Percentiles rank a stretch among this genome's conserved stretches.
These are phyloP conservation scores for Vanessa cardui DNA, from an alignment of 2,888 invertebrate genomes.

Conservation along the genomic window DNA sequence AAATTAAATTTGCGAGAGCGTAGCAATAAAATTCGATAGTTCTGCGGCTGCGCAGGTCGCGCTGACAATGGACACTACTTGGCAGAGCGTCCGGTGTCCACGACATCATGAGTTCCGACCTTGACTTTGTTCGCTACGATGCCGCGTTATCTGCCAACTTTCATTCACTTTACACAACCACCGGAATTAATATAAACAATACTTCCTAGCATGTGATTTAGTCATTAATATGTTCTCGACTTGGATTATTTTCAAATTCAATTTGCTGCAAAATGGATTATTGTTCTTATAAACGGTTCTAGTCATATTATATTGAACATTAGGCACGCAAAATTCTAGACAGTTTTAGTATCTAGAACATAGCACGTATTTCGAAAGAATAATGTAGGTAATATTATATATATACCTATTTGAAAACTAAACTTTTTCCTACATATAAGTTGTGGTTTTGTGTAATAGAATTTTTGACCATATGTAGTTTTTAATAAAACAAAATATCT, in stretches of 20 bases:
- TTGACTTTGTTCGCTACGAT: conserved; percentile 65
- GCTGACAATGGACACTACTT: conserved; percentile 34
- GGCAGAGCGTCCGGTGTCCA: conserved; percentile 32
- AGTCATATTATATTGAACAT: no score
- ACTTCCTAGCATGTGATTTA: neutral
- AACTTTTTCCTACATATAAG: no score
- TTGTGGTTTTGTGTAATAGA: no score
- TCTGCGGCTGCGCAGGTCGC: conserved; percentile 9
- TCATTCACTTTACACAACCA: conserved; percentile 59
- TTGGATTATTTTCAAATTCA: neutral
- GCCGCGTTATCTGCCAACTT: conserved; percentile 64
- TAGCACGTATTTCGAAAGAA: no score
- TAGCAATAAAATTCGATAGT: conserved; percentile 13
- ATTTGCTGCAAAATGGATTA: no score
- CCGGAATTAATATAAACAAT: conserved; percentile 14
- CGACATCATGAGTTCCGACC: conserved; percentile 48
- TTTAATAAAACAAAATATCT: no score
- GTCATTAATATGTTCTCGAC: neutral
- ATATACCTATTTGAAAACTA: no score
- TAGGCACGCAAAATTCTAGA: no score
- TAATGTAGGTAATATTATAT: no score
- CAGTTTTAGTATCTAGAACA: no score
- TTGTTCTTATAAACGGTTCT: no score
- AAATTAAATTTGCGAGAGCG: neutral
- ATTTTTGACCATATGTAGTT: no score